phyloP scores from a whole-genome alignment of 2,888 invertebrate species.

The Cremastobaeus sp. region DNA sequence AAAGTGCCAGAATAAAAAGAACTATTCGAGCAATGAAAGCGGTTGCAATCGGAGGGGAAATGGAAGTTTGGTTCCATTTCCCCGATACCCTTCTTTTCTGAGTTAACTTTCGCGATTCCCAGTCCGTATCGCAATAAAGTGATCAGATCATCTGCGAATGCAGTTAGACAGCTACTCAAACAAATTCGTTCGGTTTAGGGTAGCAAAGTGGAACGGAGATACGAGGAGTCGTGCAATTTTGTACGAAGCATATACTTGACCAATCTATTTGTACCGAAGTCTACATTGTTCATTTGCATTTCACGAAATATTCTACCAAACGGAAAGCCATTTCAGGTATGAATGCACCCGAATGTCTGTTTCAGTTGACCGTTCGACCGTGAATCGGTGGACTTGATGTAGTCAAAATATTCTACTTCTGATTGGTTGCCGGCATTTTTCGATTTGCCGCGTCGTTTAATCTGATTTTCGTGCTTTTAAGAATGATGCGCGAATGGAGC shows the following conservation, averaged over 20 bases:
- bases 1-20: too few relatives aligned
- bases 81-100: too few relatives aligned
- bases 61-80: too few relatives aligned
- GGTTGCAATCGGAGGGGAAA: too few relatives aligned
- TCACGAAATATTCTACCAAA: slow-evolving; percentile 69
- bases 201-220: slow-evolving; percentile 42
- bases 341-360: slow-evolving; percentile 38
- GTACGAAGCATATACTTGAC: slow-evolving; percentile 60
- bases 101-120: too few relatives aligned
- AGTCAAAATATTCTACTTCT: too few relatives aligned
- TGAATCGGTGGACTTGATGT: slow-evolving; percentile 48
- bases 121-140: too few relatives aligned
- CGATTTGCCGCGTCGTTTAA: too few relatives aligned
- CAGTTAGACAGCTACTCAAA: slow-evolving; percentile 24
- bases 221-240: slow-evolving; percentile 66
- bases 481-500: too few relatives aligned
- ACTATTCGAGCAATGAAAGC: too few relatives aligned
- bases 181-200: slow-evolving; percentile 10
- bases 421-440: too few relatives aligned
- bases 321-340: slow-evolving; percentile 65
- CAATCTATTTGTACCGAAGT: slow-evolving; percentile 68
- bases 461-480: too few relatives aligned
- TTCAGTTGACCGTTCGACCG: slow-evolving; percentile 61
- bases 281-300: slow-evolving; percentile 61
- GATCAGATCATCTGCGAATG: slow-evolving; percentile 28